These are phyloP conservation scores for Cyphomyrus discorhynchus DNA, from an alignment of 2,113 vertebrate genomes.

Conservation along the genomic window DNA sequence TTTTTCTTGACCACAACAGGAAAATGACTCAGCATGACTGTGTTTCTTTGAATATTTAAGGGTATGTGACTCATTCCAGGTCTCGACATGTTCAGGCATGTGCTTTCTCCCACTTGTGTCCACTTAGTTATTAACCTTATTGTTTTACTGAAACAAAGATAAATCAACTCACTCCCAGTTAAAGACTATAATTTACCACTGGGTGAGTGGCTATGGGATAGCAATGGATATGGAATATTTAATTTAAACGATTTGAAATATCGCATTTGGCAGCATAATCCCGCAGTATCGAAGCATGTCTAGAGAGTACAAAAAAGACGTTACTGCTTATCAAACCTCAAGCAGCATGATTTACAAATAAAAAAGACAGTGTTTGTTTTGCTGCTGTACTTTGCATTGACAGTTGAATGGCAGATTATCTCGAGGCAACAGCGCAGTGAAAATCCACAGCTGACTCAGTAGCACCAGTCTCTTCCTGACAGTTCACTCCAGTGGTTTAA, in stretches of 20 bases:
- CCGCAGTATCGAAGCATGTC: not conserved
- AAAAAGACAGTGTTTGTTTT: not conserved
- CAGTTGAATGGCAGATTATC: not conserved
- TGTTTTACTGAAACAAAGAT: not conserved
- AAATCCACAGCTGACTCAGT: not conserved
- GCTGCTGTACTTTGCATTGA: not conserved
- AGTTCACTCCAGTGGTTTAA: not conserved
- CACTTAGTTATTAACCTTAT: not conserved
- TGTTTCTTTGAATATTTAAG: constrained; percentile 19
- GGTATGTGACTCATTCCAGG: not conserved
- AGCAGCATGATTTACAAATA: not conserved
- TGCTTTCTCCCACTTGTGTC: not conserved
- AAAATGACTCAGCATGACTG: constrained; percentile 37
- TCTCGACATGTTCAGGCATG: constrained; percentile 44
- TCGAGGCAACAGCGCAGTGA: not conserved
- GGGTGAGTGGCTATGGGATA: not conserved
- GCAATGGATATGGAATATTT: not conserved
- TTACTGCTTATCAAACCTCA: not conserved
- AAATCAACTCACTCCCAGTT: not conserved
- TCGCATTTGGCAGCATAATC: not conserved
- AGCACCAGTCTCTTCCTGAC: not conserved
- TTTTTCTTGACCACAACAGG: not conserved
- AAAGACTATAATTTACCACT: not conserved
- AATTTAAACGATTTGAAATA: not conserved
- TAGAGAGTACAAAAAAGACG: not conserved